phyloP scores from a whole-genome alignment of 2,888 invertebrate species.

The Brenthis ino region DNA sequence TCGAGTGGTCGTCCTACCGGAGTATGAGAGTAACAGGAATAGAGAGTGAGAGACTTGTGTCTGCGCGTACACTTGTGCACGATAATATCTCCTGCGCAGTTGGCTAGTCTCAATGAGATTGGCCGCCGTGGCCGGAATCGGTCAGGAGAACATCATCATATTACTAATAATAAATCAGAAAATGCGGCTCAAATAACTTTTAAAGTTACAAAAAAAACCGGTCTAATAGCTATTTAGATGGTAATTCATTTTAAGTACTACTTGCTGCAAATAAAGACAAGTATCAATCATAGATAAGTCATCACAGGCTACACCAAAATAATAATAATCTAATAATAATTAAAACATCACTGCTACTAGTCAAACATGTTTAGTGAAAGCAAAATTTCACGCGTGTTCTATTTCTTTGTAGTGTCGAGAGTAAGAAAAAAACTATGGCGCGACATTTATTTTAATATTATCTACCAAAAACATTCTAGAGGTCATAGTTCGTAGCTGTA shows the following conservation, averaged over 20 bases:
- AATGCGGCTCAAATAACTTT: conserved; percentile 15
- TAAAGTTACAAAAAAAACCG: conserved; percentile 24
- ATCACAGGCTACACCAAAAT: conserved; percentile 43
- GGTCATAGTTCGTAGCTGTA: conserved; percentile 3
- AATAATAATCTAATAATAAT: conserved; percentile 71
- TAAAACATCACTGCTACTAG: conserved; percentile 51
- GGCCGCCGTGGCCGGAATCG: too few species aligned
- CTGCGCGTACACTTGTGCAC: too few species aligned
- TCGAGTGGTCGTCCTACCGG: too few species aligned
- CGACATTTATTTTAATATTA: conserved; percentile 47
- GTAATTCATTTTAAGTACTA: conserved; percentile 8
- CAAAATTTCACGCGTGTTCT: conserved; percentile 64
- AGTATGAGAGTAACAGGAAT: too few species aligned
- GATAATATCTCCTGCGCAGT: too few species aligned
- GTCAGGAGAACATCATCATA: too few species aligned
- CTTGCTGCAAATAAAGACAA: conserved; percentile 17
- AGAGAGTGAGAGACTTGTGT: too few species aligned
- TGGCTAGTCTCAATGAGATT: too few species aligned
- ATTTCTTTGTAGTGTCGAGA: conserved; percentile 44
- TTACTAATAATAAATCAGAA: too few species aligned
- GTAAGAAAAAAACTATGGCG: conserved; percentile 31
- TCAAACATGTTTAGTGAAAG: conserved; percentile 73
- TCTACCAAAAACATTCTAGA: not conserved
- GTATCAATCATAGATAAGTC: conserved; percentile 41
- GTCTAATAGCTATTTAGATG: conserved; percentile 15